phyloP scores from a whole-genome alignment of 2,797 vertebrate species.

The Eospalax fontanierii region DNA sequence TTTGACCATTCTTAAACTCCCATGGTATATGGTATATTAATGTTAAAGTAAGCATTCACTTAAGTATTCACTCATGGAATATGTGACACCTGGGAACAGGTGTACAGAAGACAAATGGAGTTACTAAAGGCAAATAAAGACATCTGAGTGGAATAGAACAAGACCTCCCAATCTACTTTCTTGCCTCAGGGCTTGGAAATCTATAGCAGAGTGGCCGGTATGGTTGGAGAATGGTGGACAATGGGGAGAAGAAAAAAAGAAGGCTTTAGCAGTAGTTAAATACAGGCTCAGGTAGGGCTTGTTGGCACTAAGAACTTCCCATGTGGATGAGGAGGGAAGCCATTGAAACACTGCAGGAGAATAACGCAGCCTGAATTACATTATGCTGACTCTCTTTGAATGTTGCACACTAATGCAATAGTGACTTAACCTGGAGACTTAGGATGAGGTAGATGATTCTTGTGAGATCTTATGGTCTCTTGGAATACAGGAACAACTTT shows the following conservation, averaged over 20 bases:
- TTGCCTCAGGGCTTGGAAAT: background rate
- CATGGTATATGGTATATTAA: background rate
- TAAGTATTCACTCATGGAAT: background rate
- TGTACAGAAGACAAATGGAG: background rate
- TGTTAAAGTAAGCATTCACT: background rate
- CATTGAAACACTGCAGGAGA: background rate
- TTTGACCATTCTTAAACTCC: background rate
- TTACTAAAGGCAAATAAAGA: background rate
- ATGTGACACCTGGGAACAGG: background rate
- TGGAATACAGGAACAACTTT: background rate
- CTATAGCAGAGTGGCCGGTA: background rate
- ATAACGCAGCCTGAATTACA: background rate
- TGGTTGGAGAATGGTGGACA: background rate
- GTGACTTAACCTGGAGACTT: background rate
- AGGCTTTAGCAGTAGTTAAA: background rate
- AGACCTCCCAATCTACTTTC: background rate
- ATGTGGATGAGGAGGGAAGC: slow-evolving; percentile 22
- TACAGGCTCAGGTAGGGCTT: background rate
- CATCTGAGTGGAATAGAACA: background rate
- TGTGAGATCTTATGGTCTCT: background rate
- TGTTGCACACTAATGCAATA: background rate
- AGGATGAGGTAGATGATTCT: background rate
- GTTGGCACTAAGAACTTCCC: background rate
- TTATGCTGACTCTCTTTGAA: background rate
- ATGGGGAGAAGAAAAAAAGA: background rate